Conservation (phyloP, 2,797 vertebrate genomes). For the Sebastes matsubarae region DNA sequence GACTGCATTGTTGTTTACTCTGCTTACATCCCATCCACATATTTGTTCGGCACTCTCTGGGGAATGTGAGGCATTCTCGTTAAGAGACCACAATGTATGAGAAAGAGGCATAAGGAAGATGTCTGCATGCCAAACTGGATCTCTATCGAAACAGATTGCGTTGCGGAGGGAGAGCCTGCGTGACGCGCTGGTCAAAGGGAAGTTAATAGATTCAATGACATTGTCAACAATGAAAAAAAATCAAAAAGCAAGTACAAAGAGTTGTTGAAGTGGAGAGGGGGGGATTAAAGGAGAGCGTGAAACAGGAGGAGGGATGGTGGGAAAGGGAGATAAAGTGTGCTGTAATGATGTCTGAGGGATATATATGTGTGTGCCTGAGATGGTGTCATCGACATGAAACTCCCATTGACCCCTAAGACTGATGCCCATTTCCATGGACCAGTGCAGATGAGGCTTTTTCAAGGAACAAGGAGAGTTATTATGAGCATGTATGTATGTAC, state of each 20-base stretch:
- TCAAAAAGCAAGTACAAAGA: not conserved
- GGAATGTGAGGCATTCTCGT: constrained; percentile 16
- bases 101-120: constrained; percentile 4
- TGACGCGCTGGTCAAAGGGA: constrained; percentile 19
- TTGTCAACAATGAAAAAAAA: constrained; percentile 34
- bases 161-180: not conserved
- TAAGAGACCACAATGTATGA: constrained; percentile 29
- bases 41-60: constrained; percentile 1
- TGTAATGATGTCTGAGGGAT: constrained; percentile 16
- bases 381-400: constrained; percentile 37
- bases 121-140: constrained; percentile 1
- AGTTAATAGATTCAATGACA: constrained; percentile 52
- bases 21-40: constrained; percentile 10
- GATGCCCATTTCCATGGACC: constrained; percentile 8
- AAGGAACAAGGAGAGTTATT: not conserved
- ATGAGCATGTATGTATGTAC: not conserved
- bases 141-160: not conserved
- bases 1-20: constrained; percentile 8
- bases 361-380: constrained; percentile 27
- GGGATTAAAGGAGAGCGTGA: not conserved
- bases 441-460: not conserved
- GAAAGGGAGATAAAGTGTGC: constrained; percentile 5
- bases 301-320: not conserved
- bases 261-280: not conserved
- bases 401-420: constrained; percentile 35